Evolutionary conservation across 2,797 vertebrate genomes (phyloP), one percentile per base, ranked within the genome.

Genomic region (Fistularia tabacaria): DNA sequence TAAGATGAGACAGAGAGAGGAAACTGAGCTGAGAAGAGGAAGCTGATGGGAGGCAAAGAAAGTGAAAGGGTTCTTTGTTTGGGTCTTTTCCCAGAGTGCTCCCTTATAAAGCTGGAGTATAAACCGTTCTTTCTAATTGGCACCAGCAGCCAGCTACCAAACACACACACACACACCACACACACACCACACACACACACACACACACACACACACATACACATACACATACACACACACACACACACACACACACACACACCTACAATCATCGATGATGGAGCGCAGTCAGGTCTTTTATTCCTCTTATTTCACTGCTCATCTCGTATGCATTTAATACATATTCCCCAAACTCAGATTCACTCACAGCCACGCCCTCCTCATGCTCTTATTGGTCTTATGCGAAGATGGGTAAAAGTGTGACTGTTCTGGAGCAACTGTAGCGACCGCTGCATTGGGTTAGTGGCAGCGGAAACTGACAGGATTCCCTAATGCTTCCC

Each of bases 331-430:
- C 69, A 66, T 78, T 80, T 77, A 40, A 74, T 52, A 62, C 69
- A 49, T 57, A 41, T 56, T 62, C 73, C 44, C 49, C 46, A 45
- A 71, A 61, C 62, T 49, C 36, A 55, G 57, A 69, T 66, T 72
- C 74, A 14, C 57, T 38, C 58, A 46, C 50, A 57, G 57, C 38
- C 49, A 65, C 58, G 79, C 71, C 8, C 72, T 76, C 69, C 56
- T 74, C 25, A 58, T 73, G 69, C 59, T 62, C 72, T 62, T 74
- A 79, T 85, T 81, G 77, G 62, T 83, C 87, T 88, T 87, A 87
- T 78, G 85, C 84, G 86, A 88, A 9, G 38, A 62, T n/a, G 48
- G 76, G 87, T 76, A 87, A 88, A 62, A 80, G 73, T 83, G 80
- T 80, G 85, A 78, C 80, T 82, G 81, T 83, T 75, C 66, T 64